Evolutionary conservation across 2,888 invertebrate species (phyloP).

Genomic region (Rhynchonema sp.): DNA sequence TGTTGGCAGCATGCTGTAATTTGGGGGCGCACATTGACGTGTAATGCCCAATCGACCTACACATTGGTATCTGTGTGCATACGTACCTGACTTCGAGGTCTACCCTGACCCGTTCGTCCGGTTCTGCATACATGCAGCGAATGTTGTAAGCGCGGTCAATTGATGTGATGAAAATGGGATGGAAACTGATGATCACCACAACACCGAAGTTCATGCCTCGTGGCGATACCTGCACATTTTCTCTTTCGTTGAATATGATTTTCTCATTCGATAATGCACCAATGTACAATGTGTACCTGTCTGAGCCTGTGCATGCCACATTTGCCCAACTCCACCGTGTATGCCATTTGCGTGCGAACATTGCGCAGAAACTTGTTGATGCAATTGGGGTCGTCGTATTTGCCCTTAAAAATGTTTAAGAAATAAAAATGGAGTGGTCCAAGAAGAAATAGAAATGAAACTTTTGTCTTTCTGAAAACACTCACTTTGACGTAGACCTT

Average conservation of each 20-base stretch:
- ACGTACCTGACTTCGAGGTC: constrained; percentile 22
- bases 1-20: constrained; percentile 20
- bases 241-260: too few relatives aligned
- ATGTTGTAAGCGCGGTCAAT: constrained; percentile 25
- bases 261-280: neutral
- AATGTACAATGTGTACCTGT: constrained; percentile 15
- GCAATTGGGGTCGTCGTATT: constrained; percentile 19
- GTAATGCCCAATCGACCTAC: neutral
- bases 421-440: too few relatives aligned
- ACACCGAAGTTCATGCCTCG: constrained; percentile 24
- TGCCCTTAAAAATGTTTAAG: too few relatives aligned
- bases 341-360: constrained; percentile 18
- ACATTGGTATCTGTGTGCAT: neutral
- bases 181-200: constrained; percentile 25
- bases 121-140: constrained; percentile 25
- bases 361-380: neutral
- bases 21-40: too few relatives aligned
- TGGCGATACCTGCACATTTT: constrained; percentile 25
- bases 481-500: neutral
- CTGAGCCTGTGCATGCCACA: constrained; percentile 26
- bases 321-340: constrained; percentile 21
- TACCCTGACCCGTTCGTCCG: constrained; percentile 24
- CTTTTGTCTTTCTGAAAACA: too few relatives aligned
- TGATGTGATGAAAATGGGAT: constrained; percentile 25
- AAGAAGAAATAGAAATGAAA: too few relatives aligned